Percentiles rank a stretch among this genome's conserved stretches.
Evolutionary conservation across 1,140 invertebrate genomes (phyloP).

Genomic region (Adelges cooleyi): DNA sequence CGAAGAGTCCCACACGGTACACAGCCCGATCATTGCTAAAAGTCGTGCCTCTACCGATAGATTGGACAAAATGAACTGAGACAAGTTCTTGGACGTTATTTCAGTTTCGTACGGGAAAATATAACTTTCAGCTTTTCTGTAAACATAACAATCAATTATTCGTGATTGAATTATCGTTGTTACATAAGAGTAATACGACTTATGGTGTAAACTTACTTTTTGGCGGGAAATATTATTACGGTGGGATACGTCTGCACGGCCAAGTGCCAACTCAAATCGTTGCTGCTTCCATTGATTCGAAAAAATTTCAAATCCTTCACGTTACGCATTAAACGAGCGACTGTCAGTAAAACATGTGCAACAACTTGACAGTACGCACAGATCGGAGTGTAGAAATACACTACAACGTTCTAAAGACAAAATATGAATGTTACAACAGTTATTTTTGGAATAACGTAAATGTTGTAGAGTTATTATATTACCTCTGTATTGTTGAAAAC

Average conservation of each 20-base stretch:
- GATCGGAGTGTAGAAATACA: constrained; percentile 56
- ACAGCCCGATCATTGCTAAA: constrained; percentile 32
- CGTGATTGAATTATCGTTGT: neutral
- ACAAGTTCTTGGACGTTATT: constrained; percentile 53
- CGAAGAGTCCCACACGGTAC: constrained; percentile 29
- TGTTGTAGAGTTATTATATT: neutral
- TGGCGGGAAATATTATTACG: constrained; percentile 58
- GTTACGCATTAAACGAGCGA: constrained; percentile 49
- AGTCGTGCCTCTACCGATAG: constrained; percentile 38
- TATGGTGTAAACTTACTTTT: constrained; percentile 46
- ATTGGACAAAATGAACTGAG: constrained; percentile 60
- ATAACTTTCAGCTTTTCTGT: constrained; percentile 60
- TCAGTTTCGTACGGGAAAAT: constrained; percentile 51
- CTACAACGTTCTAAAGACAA: constrained; percentile 51
- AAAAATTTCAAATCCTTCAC: constrained; percentile 48
- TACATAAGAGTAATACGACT: too few species aligned
- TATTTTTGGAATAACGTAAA: neutral
- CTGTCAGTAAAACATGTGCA: constrained; percentile 49
- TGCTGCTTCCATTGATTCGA: constrained; percentile 63
- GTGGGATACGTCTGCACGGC: constrained; percentile 61
- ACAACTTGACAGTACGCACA: constrained; percentile 61
- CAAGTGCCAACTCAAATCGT: constrained; percentile 72
- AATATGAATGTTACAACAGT: constrained; percentile 29
- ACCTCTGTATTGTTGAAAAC: constrained; percentile 13
- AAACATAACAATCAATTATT: constrained; percentile 34